Base-by-base conservation (phyloP, 1,140 invertebrate genomes). In the Drosophila nigromelanica region DNA sequence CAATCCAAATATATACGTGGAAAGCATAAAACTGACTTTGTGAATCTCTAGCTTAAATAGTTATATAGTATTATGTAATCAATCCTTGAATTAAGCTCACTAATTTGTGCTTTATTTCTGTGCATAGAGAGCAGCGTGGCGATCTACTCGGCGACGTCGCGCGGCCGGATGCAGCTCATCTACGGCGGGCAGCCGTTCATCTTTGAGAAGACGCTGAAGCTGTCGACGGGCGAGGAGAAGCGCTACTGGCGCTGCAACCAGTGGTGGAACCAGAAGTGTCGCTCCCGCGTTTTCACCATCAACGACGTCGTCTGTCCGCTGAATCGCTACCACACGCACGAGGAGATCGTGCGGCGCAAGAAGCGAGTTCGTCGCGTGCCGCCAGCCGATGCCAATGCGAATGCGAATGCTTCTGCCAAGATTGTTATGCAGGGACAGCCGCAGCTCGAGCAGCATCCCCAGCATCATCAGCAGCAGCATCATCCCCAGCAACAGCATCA, bases 211-310 rank as follows among this genome's bases (percentile, higher is more conserved):
- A 87, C 71, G 0, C 58, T 92, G 12, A 91, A 91, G 48, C 60
- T 92, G 10, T 75, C 91, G 8, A 80, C 81, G 10, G 91, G 91
- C 0, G 80, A 91, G 40, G 91, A 91, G 60, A 91, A 92, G 45
- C 90, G 89, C 21, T 91, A 80, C 48, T 92, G 91, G 91, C 76
- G 91, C 18, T 92, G 91, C 70, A 92, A 92, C 42, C 91, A 92
- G 51, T 92, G 91, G 91, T 92, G 91, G 91, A 91, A 92, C 62
- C 89, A 91, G 42, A 92, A 91, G 62, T 92, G 91, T 42, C 86
- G 91, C 1, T 91, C 91, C 1, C 74, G 91, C 5, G 91, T 92
- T 0, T 92, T 80, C 15, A 92, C 91, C 15, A 90, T 91, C 24
- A 92, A 91, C 15, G 90, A 92, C 48, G 71, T 82, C 1, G 89